Evolutionary conservation across 2,797 vertebrate species (phyloP).

Genomic region (Alfaro cultratus): DNA sequence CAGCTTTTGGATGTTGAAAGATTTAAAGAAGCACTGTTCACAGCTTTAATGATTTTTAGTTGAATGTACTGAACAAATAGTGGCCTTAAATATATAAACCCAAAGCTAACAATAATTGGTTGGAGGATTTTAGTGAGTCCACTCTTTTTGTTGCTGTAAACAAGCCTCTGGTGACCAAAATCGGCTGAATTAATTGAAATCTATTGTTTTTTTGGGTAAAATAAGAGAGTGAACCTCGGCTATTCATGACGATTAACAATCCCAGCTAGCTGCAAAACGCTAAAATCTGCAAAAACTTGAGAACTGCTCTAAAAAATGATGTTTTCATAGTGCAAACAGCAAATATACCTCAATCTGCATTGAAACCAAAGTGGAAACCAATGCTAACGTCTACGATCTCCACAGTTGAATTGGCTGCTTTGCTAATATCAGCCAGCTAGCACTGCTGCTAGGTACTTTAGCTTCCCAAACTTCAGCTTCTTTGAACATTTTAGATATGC

Average conservation of each 20-base stretch:
- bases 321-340: neutral
- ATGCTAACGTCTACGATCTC: neutral
- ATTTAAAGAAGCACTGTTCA: neutral
- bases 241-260: no score
- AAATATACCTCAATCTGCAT: neutral
- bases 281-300: neutral
- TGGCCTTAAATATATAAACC: neutral
- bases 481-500: neutral
- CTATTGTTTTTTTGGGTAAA: neutral
- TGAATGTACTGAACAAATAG: neutral
- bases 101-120: neutral
- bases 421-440: neutral
- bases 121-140: neutral
- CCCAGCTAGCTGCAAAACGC: neutral
- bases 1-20: conserved; percentile 11
- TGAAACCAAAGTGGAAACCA: neutral
- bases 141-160: neutral
- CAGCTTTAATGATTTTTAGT: neutral
- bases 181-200: neutral
- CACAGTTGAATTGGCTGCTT: neutral
- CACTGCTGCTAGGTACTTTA: no score
- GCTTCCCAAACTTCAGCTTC: no score
- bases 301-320: no score
- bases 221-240: neutral
- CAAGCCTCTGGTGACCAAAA: neutral